These are phyloP conservation scores for Astur gentilis DNA, from an alignment of 2,113 vertebrate species.

Conservation along the genomic window DNA sequence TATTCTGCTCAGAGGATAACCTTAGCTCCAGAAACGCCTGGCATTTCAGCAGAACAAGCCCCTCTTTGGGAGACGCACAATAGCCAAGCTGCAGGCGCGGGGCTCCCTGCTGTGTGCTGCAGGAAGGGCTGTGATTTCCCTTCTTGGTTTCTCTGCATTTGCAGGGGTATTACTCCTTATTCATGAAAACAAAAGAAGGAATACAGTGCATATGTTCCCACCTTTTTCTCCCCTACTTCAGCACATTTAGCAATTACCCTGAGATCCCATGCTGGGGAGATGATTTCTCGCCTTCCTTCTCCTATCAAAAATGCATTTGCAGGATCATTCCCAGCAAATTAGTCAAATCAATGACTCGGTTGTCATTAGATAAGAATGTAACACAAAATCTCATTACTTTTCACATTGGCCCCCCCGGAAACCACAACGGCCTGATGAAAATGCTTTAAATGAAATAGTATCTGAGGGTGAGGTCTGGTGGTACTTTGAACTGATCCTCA, in stretches of 20 bases:
- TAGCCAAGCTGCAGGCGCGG: neutral
- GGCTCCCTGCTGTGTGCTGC: neutral
- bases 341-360: neutral
- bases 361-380: neutral
- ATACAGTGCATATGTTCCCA: neutral
- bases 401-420: neutral
- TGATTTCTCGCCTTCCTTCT: neutral
- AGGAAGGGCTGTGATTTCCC: neutral
- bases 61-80: neutral
- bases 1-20: conserved; percentile 4
- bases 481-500: accelerated
- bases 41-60: neutral
- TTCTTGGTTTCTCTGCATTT: neutral
- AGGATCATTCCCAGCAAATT: neutral
- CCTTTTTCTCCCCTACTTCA: neutral
- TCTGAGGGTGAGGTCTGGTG: neutral
- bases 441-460: neutral
- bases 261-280: neutral
- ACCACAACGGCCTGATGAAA: neutral
- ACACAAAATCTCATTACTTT: neutral
- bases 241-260: neutral
- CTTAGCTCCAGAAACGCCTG: neutral
- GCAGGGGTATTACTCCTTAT: neutral
- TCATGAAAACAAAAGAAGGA: neutral
- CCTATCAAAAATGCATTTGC: neutral